Conservation (phyloP, 2,797 vertebrate genomes). For the Podargus strigoides region DNA sequence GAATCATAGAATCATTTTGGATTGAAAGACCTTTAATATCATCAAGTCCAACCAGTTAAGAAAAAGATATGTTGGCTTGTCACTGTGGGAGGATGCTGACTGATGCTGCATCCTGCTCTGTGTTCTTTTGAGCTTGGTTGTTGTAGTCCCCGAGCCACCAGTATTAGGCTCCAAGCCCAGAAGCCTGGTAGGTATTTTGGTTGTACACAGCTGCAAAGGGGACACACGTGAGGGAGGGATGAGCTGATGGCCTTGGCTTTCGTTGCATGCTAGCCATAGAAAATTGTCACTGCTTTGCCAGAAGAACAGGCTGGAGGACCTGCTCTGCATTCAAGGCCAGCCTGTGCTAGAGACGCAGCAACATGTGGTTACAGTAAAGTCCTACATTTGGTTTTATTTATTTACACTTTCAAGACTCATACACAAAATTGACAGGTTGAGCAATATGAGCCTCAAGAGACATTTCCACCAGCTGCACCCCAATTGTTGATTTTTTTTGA, state of each 20-base stretch:
- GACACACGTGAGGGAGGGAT: background rate
- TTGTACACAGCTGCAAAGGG: background rate
- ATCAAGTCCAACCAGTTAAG: background rate
- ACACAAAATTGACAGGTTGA: background rate
- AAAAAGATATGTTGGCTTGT: background rate
- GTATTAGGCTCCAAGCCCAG: background rate
- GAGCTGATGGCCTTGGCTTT: background rate
- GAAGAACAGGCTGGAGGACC: background rate
- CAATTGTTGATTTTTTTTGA: background rate
- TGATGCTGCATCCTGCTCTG: fast-evolving
- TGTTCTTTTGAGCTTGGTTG: background rate
- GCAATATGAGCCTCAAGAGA: background rate
- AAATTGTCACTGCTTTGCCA: background rate
- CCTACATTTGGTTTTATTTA: background rate
- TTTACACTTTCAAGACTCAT: background rate
- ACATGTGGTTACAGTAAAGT: background rate
- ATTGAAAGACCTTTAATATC: too few relatives aligned
- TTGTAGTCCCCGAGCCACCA: too few relatives aligned
- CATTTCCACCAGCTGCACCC: slow-evolving; percentile 2
- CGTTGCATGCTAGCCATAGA: background rate
- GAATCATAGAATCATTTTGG: too few relatives aligned
- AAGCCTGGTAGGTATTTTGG: background rate
- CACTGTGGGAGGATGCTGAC: background rate
- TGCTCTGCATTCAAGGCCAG: background rate
- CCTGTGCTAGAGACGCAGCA: background rate